A percentile compares a stretch with the other conserved stretches of the same genome.
These are phyloP conservation scores for Cyprinus carpio DNA, from an alignment of 2,113 vertebrate species.

Conservation along the genomic window DNA sequence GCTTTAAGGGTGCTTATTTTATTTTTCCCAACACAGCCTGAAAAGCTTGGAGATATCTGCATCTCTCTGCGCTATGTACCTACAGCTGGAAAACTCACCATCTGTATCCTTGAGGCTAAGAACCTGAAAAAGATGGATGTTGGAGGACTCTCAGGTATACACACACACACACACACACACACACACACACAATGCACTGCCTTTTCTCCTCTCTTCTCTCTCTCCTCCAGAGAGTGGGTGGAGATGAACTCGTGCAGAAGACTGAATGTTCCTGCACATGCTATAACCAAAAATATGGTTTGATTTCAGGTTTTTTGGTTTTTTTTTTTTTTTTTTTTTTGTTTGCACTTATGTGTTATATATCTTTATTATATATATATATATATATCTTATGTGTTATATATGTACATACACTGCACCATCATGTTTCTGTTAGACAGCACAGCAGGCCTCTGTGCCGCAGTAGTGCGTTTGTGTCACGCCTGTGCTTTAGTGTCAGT, in stretches of 20 bases:
- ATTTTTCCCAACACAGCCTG: conserved; percentile 78
- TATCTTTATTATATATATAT: too few relatives aligned
- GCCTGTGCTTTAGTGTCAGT: conserved; percentile 60
- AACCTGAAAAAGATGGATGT: conserved; percentile 99
- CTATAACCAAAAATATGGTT: not conserved
- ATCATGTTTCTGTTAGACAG: not conserved
- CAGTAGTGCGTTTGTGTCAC: conserved; percentile 47
- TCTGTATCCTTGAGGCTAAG: conserved; percentile 97
- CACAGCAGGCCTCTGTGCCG: conserved; percentile 31
- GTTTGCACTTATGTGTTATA: not conserved
- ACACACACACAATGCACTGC: not conserved
- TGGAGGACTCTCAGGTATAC: conserved; percentile 90
- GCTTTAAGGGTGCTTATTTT: not conserved
- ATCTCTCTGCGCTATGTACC: conserved; percentile 96
- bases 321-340: not conserved
- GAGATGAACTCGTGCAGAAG: not conserved
- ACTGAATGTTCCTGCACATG: not conserved
- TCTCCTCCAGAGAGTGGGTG: conserved; percentile 19
- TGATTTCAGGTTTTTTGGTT: not conserved
- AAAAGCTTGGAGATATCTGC: conserved; percentile 98
- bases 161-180: conserved; percentile 22
- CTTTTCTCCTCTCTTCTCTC: not conserved
- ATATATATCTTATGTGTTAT: too few relatives aligned
- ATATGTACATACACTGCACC: too few relatives aligned
- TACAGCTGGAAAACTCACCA: conserved; percentile 95